Evolutionary conservation across 2,113 vertebrate species (phyloP), one percentile per base, ranked within the genome.

Genomic region (Physeter macrocephalus): DNA sequence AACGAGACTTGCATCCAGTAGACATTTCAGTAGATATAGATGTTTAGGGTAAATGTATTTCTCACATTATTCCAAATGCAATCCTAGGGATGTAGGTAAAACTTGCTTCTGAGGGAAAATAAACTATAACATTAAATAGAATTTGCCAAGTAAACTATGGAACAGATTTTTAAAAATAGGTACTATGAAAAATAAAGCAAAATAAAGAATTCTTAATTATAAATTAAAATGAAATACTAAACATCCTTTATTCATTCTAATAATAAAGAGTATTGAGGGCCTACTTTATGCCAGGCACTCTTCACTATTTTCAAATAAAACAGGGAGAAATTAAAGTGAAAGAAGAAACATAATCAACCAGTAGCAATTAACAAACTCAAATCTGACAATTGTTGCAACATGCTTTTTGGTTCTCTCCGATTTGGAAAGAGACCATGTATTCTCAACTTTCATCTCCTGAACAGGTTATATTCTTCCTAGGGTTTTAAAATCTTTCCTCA

Each of bases 401-500:
- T n/a, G 41, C 15, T 46, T 80, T 61, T 75, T 57, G 49, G 31
- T 43, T 93, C 15, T 39, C 57, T 49, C 43, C 27, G 36, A 88
- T 25, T 93, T 89, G 34, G 67, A 85, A 84, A 95, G 80, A 57
- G n/a, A 61, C 11, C 2, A 3, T 2, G 11, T 49, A 49, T 80
- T 93, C 61, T 94, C 57, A 75, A 18, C 43, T 61, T 89, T 80
- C 52, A 59, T 41, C 20, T 74, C 52, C 52, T 83, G 62, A 67
- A 62, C 2, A 71, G n/a, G 36, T 88, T 92, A 95, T 92, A 86
- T 91, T 89, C 93, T 91, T 98, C 59, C 91, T 93, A n/a, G 92
- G 77, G 81, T 98, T 96, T 96, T 95, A 93, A 93, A 59, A 96
- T 97, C 92, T 97, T 92, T 96, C 92, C 71, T 98, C 93, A 96